Percentiles rank a stretch among this genome's conserved stretches.
phyloP scores from a whole-genome alignment of 2,113 vertebrate genomes.

The Archocentrus centrarchus region DNA sequence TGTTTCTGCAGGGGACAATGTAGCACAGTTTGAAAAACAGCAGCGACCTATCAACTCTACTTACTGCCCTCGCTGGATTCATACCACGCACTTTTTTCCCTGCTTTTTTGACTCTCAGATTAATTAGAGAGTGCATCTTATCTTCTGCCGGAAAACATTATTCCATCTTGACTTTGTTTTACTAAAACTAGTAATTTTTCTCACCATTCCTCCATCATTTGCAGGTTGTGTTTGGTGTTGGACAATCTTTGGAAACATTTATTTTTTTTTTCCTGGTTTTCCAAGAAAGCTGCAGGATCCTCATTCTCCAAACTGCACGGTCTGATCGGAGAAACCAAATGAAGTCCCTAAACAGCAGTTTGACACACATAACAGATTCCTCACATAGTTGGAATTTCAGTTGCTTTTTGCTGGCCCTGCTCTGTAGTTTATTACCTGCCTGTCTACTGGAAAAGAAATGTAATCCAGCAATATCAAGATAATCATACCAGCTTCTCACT shows the following conservation, averaged over 20 bases:
- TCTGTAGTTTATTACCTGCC: constrained; percentile 6
- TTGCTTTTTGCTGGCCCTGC: background rate
- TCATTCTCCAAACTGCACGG: background rate
- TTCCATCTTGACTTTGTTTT: background rate
- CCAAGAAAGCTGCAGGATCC: background rate
- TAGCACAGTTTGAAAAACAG: constrained; percentile 40
- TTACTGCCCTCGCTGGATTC: background rate
- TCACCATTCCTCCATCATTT: background rate
- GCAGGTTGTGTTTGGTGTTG: background rate
- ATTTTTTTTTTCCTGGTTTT: background rate
- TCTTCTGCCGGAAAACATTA: background rate
- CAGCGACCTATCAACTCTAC: constrained; percentile 57
- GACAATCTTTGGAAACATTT: background rate
- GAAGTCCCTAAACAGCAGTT: constrained; percentile 3
- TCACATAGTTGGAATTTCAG: constrained; percentile 10
- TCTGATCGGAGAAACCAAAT: background rate
- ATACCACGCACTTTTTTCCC: background rate
- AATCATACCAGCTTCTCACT: background rate
- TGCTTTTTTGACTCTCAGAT: background rate
- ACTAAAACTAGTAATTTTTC: too few species aligned
- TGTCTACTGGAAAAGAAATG: constrained; percentile 13
- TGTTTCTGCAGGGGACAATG: constrained; percentile 47
- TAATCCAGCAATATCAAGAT: background rate
- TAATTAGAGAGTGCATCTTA: background rate
- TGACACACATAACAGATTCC: constrained; percentile 26